Conservation (phyloP, 2,113 vertebrate genomes). For the Cottus gobio region DNA sequence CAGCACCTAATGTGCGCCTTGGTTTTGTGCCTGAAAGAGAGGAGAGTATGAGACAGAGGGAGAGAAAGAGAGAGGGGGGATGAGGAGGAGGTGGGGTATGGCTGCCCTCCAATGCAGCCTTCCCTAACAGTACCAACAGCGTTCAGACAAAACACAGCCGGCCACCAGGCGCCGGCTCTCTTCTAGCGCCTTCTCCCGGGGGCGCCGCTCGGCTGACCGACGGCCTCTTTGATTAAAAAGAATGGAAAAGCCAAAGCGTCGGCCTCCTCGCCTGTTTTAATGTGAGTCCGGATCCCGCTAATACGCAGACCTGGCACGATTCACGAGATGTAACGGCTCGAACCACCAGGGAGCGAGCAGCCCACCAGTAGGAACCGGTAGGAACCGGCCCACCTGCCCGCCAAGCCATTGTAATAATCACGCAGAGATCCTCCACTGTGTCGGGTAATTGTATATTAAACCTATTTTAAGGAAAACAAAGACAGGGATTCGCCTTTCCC, state of each 20-base stretch:
- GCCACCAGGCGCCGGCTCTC: constrained; percentile 41
- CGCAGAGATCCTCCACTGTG: constrained; percentile 27
- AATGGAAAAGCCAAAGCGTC: constrained; percentile 72
- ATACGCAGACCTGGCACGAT: constrained; percentile 38
- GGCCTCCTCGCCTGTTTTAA: constrained; percentile 62
- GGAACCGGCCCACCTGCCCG: background rate
- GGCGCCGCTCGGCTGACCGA: constrained; percentile 66
- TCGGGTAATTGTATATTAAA: constrained; percentile 65
- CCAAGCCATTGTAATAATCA: constrained; percentile 25
- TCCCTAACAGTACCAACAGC: constrained; percentile 38
- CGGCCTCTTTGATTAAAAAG: constrained; percentile 70
- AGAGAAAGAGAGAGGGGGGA: background rate
- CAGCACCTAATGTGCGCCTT: constrained; percentile 72
- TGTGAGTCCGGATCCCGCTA: constrained; percentile 48
- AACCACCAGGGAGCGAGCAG: background rate
- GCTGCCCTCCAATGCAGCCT: constrained; percentile 48
- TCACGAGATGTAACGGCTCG: constrained; percentile 16
- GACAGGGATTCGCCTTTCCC: constrained; percentile 56
- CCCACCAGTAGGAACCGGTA: background rate
- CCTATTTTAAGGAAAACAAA: constrained; percentile 71
- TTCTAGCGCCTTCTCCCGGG: constrained; percentile 37
- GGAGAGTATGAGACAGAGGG: constrained; percentile 34
- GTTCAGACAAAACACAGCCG: constrained; percentile 58
- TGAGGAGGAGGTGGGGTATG: constrained; percentile 31
- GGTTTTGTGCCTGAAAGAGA: constrained; percentile 66